Evolutionary conservation across 1,140 invertebrate species (phyloP).

Genomic region (Solenopsis invicta): DNA sequence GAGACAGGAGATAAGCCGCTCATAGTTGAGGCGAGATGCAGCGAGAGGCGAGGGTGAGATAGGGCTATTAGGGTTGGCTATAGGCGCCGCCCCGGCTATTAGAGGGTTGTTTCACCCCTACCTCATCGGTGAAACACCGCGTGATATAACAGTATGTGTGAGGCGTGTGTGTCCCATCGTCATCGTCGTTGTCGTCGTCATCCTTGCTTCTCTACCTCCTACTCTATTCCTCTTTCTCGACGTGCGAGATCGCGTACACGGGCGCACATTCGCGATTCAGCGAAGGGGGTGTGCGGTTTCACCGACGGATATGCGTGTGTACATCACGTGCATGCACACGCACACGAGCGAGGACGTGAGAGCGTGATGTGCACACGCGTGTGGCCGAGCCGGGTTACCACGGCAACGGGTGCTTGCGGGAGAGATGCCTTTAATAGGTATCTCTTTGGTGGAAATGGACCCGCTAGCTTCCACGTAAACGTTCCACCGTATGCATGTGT

Average conservation of each 20-base stretch:
- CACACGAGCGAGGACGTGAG: conserved; percentile 36
- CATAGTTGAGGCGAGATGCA: conserved; percentile 72
- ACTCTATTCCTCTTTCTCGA: conserved; percentile 56
- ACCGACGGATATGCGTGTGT: conserved; percentile 15
- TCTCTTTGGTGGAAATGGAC: conserved; percentile 79
- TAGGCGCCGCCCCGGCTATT: conserved; percentile 86
- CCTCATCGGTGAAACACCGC: conserved; percentile 76
- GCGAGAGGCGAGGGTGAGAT: conserved; percentile 82
- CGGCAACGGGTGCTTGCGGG: conserved; percentile 82
- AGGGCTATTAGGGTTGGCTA: conserved; percentile 86
- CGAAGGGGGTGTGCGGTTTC: conserved; percentile 57
- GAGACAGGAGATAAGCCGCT: conserved; percentile 70
- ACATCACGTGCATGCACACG: neutral
- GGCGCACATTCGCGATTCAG: conserved; percentile 46
- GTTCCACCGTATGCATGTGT: conserved; percentile 35
- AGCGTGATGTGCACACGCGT: conserved; percentile 51
- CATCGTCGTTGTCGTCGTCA: conserved; percentile 54
- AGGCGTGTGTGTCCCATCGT: conserved; percentile 69
- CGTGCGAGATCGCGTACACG: conserved; percentile 65
- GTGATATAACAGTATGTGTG: conserved; percentile 69
- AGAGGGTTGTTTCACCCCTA: conserved; percentile 84
- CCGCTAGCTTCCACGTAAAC: conserved; percentile 59
- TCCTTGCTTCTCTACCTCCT: conserved; percentile 33
- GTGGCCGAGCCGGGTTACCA: conserved; percentile 80
- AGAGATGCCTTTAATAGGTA: conserved; percentile 86